Percentiles rank a stretch among this genome's conserved stretches.
These are phyloP conservation scores for Drosophila tropicalis DNA, from an alignment of 1,140 invertebrate species.

Conservation along the genomic window DNA sequence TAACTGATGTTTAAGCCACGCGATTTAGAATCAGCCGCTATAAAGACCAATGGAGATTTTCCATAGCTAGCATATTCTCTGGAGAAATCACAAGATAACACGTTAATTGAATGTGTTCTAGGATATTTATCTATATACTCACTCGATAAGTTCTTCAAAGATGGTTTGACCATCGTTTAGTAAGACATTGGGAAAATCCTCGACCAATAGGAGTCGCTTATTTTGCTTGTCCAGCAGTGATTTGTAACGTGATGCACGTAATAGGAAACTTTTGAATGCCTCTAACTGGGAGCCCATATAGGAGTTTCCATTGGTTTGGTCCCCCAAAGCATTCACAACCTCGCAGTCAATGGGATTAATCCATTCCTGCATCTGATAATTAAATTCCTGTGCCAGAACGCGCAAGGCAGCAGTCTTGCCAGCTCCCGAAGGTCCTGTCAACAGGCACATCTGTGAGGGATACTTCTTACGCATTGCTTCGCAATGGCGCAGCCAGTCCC, in stretches of 20 bases:
- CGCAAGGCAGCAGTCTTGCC: slow-evolving; percentile 88
- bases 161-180: slow-evolving; percentile 85
- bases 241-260: slow-evolving; percentile 88
- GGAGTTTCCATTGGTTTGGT: slow-evolving; percentile 65
- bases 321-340: slow-evolving; percentile 54
- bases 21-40: slow-evolving; percentile 87
- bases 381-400: slow-evolving; percentile 85
- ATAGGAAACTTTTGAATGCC: slow-evolving; percentile 87
- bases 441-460: slow-evolving; percentile 85
- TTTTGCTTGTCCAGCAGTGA: slow-evolving; percentile 85
- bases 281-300: slow-evolving; percentile 86
- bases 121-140: slow-evolving; percentile 64
- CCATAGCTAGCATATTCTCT: slow-evolving; percentile 86
- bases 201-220: slow-evolving; percentile 86
- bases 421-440: slow-evolving; percentile 89
- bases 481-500: slow-evolving; percentile 84
- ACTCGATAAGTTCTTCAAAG: slow-evolving; percentile 87
- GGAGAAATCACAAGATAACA: slow-evolving; percentile 58
- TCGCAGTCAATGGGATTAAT: slow-evolving; percentile 87
- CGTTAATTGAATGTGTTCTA: background rate
- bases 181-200: slow-evolving; percentile 90
- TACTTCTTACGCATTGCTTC: slow-evolving; percentile 77
- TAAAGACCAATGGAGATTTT: slow-evolving; percentile 88
- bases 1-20: slow-evolving; percentile 85
- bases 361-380: slow-evolving; percentile 88